Evolutionary conservation across 2,888 invertebrate species (phyloP).

Genomic region (Coenonympha arcania): DNA sequence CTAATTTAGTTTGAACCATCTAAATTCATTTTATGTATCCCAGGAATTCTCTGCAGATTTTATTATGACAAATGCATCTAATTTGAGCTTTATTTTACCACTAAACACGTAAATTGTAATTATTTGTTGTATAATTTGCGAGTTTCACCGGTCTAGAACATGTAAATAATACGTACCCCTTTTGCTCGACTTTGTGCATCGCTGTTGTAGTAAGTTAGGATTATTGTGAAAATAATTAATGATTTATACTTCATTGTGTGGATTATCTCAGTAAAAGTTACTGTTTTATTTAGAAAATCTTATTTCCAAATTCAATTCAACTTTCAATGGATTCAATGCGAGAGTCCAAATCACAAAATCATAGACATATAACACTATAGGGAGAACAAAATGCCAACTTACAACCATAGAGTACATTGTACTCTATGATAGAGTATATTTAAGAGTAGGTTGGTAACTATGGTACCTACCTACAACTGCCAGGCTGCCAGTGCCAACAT

Average conservation of each 20-base stretch:
- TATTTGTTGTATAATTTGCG: neutral
- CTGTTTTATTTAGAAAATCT: slow-evolving; percentile 9
- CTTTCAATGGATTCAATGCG: neutral
- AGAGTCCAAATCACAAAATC: too few relatives aligned
- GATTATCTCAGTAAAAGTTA: neutral
- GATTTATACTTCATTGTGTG: slow-evolving; percentile 56
- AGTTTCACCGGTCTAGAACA: slow-evolving; percentile 8
- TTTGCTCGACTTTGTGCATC: slow-evolving; percentile 56
- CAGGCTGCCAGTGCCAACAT: too few relatives aligned
- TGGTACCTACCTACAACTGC: too few relatives aligned
- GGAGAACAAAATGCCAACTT: too few relatives aligned
- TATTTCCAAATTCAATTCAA: neutral
- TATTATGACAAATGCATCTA: too few relatives aligned
- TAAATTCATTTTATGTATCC: too few relatives aligned
- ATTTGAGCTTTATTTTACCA: neutral
- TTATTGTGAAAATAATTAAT: slow-evolving; percentile 51
- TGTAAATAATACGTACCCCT: slow-evolving; percentile 48
- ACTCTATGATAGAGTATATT: too few relatives aligned
- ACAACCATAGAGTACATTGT: too few relatives aligned
- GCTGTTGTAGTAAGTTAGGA: slow-evolving; percentile 58
- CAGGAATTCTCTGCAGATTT: too few relatives aligned
- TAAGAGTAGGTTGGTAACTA: too few relatives aligned
- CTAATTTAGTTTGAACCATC: too few relatives aligned
- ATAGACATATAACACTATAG: too few relatives aligned
- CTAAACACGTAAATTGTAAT: neutral